phyloP scores from a whole-genome alignment of 2,113 vertebrate species.

The Triplophysa dalaica region DNA sequence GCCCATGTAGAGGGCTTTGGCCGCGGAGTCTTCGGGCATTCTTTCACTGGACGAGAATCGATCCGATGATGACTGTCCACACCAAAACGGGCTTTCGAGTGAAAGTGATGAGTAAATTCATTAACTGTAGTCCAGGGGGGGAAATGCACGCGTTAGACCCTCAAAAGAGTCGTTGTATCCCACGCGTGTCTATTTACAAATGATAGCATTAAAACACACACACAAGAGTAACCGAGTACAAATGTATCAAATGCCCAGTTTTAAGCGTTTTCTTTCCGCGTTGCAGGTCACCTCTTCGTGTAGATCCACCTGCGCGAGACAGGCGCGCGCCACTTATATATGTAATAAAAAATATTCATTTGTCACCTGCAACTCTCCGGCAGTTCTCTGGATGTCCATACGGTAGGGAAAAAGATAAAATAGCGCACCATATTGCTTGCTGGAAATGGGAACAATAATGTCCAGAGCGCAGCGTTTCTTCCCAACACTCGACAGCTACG shows the following conservation, averaged over 20 bases:
- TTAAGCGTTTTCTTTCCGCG: not conserved
- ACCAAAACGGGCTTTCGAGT: not conserved
- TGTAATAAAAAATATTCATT: constrained; percentile 22
- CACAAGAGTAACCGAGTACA: not conserved
- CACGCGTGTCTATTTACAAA: not conserved
- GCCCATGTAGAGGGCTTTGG: constrained; percentile 86
- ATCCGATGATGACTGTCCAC: constrained; percentile 33
- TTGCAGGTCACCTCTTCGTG: constrained; percentile 45
- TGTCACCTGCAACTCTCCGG: constrained; percentile 35
- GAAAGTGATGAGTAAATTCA: constrained; percentile 22
- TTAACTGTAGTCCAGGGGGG: constrained; percentile 20
- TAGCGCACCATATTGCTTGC: constrained; percentile 29
- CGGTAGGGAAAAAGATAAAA: constrained; percentile 6
- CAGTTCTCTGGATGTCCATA: constrained; percentile 30
- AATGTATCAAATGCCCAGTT: not conserved
- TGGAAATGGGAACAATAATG: constrained; percentile 9
- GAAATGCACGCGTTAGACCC: constrained; percentile 2
- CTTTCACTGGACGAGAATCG: constrained; percentile 41
- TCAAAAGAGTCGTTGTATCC: constrained; percentile 4
- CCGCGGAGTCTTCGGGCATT: constrained; percentile 78
- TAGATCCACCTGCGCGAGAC: constrained; percentile 65
- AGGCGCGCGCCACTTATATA: constrained; percentile 48
- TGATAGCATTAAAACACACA: not conserved
- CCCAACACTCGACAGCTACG: constrained; percentile 13
- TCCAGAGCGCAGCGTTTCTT: constrained; percentile 1